Base-by-base conservation (phyloP, 2,888 invertebrate genomes). In the Crematogaster levior region DNA sequence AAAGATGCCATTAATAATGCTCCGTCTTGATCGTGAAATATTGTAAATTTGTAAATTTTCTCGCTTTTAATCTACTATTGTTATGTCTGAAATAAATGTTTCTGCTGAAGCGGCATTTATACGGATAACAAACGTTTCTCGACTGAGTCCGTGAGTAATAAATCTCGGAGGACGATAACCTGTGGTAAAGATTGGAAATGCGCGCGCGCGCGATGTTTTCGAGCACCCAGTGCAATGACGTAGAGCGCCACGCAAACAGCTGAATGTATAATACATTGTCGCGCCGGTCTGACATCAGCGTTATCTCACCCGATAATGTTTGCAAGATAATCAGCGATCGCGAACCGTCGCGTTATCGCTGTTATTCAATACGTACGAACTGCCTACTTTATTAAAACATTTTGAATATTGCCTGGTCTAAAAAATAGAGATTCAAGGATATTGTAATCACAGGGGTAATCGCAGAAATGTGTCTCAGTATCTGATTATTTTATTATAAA, bases 261-360 rank as follows among this genome's bases (percentile, higher is more conserved):
- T 79, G 70, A 56, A 56, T 46, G 58, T 79, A 56, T 66, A 68
- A 43, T 30, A 43, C 24, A 56, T 46, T 79, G 56, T 79, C 56
- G 40, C 30, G 40, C 43, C 43, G 43, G n/a, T 53, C 18, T 30
- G 66, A 7, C 61, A 46, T 77, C 68, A 40, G 30, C 30, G 30
- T 56, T 68, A 68, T 68, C 77, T 56, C 43, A 34, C 30, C 27
- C 24, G 70, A 79, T 79, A 68, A 68, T 21, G 43, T 1, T 12
- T 3, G 66, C 34, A 15, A 46, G 40, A 30, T 66, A 37, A 53
- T 53, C 51, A 12, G 37, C 18, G 43, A 75, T 75, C 74, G 21
- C 40, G 68, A 53, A 43, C 51, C 1, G 18, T 40, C 30, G 53
- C 6, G 56, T 79, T 77, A 68, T 77, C 70, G 43, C 12, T 53